phyloP scores from a whole-genome alignment of 2,113 vertebrate genomes.

The Pipra filicauda region DNA sequence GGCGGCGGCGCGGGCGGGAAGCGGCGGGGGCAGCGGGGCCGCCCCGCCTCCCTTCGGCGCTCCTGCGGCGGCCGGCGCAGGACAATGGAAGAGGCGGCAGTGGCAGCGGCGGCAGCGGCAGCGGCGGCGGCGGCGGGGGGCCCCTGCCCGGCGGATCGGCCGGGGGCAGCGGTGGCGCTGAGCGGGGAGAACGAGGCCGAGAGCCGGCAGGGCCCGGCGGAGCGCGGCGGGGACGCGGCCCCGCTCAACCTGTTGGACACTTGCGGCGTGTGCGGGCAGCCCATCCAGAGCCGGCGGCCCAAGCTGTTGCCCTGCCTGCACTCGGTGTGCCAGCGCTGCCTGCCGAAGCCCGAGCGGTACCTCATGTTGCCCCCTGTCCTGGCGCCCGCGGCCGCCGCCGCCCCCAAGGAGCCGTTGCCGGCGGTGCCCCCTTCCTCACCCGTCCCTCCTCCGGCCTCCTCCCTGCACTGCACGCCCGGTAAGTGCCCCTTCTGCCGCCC shows the following conservation, averaged over 20 bases:
- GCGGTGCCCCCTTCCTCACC: slow-evolving; percentile 13
- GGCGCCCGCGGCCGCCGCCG: background rate
- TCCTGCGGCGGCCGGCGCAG: background rate
- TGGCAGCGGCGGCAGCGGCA: background rate
- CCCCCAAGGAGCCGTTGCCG: slow-evolving; percentile 7
- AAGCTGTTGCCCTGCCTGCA: slow-evolving; percentile 94
- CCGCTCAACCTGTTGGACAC: slow-evolving; percentile 92
- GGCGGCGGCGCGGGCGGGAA: too few species aligned
- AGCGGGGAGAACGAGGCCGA: slow-evolving; percentile 93
- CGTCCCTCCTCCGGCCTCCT: slow-evolving; percentile 54
- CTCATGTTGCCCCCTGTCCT: slow-evolving; percentile 75
- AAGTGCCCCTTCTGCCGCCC: background rate
- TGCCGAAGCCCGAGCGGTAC: slow-evolving; percentile 85
- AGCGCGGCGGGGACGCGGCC: slow-evolving; percentile 73
- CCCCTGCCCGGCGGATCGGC: slow-evolving; percentile 9
- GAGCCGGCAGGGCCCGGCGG: slow-evolving; percentile 85
- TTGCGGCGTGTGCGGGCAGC: slow-evolving; percentile 89
- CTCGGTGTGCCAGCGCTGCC: slow-evolving; percentile 92
- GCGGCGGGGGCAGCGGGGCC: background rate
- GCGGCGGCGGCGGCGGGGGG: background rate
- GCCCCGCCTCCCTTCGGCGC: background rate
- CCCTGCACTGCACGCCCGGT: slow-evolving; percentile 73
- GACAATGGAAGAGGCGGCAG: slow-evolving; percentile 59
- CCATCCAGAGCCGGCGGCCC: slow-evolving; percentile 92
- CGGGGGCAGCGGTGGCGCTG: slow-evolving; percentile 56